phyloP scores from a whole-genome alignment of 2,797 vertebrate species.

The Hypotaenidia okinawae region DNA sequence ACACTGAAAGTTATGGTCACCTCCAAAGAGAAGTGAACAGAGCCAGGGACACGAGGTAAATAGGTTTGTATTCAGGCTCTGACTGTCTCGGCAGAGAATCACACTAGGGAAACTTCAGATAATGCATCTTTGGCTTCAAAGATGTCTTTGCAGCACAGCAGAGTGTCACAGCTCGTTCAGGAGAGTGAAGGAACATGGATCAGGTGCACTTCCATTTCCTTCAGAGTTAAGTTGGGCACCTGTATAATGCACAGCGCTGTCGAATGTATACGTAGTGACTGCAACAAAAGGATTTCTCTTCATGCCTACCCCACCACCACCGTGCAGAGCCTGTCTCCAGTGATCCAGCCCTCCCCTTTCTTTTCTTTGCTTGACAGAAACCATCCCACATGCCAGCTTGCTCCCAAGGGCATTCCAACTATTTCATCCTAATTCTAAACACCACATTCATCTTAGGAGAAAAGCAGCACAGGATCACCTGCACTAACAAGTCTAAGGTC shows the following conservation, averaged over 20 bases:
- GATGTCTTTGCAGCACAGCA: background rate
- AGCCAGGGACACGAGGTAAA: rapidly evolving
- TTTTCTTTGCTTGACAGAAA: background rate
- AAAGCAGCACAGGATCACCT: background rate
- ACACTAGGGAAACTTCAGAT: rapidly evolving
- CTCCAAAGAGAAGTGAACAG: background rate
- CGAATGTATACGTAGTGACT: background rate
- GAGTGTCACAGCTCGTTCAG: background rate
- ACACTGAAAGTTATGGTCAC: background rate
- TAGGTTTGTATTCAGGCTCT: background rate
- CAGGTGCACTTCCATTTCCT: background rate
- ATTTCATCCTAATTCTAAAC: background rate
- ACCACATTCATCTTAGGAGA: background rate
- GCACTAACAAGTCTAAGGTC: background rate
- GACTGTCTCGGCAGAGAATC: background rate
- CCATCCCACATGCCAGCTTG: background rate
- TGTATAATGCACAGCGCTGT: background rate
- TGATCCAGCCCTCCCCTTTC: background rate
- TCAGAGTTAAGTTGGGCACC: background rate
- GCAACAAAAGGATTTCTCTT: background rate
- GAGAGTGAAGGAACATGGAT: rapidly evolving
- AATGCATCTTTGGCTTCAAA: background rate
- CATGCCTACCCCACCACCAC: background rate
- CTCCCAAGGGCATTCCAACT: background rate
- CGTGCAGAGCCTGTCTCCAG: background rate